phyloP scores from a whole-genome alignment of 2,888 invertebrate species.

The Platycheirus albimanus region DNA sequence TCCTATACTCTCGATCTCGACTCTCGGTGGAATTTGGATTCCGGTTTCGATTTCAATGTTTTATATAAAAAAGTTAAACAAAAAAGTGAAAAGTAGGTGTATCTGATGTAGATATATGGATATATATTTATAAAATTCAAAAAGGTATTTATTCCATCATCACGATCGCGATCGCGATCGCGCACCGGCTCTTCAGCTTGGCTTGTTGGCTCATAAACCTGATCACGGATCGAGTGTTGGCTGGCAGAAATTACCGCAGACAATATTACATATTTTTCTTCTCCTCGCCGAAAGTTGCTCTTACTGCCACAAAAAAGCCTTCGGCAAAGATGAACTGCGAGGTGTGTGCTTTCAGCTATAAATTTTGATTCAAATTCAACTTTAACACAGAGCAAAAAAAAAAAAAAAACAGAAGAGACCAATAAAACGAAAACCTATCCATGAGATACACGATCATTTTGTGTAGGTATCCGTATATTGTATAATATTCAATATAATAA shows the following conservation, averaged over 20 bases:
- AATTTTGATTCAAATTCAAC: not conserved
- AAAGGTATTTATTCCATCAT: not conserved
- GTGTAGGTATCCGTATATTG: not conserved
- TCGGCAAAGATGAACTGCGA: not conserved
- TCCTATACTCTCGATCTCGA: not conserved
- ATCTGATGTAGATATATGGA: too few relatives aligned
- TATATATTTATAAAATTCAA: not conserved
- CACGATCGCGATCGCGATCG: too few relatives aligned
- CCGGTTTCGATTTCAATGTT: not conserved
- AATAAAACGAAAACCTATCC: not conserved
- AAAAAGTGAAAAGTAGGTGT: not conserved
- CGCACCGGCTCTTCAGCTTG: not conserved
- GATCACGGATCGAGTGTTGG: conserved; percentile 1
- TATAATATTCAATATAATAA: not conserved
- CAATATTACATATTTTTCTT: conserved; percentile 2
- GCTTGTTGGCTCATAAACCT: conserved; percentile 13
- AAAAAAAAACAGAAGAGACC: not conserved
- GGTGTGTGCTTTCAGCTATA: not conserved
- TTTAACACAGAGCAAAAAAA: too few relatives aligned
- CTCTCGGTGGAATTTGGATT: not conserved
- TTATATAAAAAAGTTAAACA: not conserved
- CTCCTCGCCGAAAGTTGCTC: not conserved
- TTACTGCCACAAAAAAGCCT: not conserved
- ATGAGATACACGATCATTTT: not conserved
- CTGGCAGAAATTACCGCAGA: not conserved